Percentiles rank a stretch among this genome's conserved stretches.
phyloP scores from a whole-genome alignment of 2,113 vertebrate species.

The Suricata suricatta region DNA sequence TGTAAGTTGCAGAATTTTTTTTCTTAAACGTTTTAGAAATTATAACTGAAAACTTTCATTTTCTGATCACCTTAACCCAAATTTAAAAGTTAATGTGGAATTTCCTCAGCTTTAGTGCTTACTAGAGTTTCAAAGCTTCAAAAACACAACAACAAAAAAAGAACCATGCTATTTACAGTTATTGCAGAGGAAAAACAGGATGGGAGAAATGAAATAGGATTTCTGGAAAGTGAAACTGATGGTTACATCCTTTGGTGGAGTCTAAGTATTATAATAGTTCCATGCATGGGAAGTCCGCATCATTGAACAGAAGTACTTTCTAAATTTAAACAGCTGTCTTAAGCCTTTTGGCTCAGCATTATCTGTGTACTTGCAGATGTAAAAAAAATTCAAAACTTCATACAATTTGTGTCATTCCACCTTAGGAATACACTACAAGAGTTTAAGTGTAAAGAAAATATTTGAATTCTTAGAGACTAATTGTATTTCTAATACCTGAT shows the following conservation, averaged over 20 bases:
- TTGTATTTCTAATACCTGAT: not conserved
- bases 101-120: not conserved
- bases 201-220: not conserved
- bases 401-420: not conserved
- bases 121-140: constrained; percentile 17
- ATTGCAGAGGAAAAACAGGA: not conserved
- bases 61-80: not conserved
- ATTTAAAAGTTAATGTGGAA: constrained; percentile 17
- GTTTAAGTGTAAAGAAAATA: constrained; percentile 9
- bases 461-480: not conserved
- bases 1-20: constrained; percentile 27
- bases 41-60: constrained; percentile 21
- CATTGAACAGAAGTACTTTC: not conserved
- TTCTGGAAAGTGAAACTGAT: constrained; percentile 26
- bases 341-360: not conserved
- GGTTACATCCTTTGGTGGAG: not conserved
- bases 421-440: not conserved
- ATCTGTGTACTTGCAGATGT: not conserved
- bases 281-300: not conserved
- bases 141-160: not conserved
- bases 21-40: constrained; percentile 37
- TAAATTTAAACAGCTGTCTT: not conserved
- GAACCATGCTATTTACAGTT: not conserved
- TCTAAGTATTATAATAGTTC: not conserved
- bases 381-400: not conserved